Conservation (phyloP, 2,797 vertebrate genomes). For the Meriones psammophilus region DNA sequence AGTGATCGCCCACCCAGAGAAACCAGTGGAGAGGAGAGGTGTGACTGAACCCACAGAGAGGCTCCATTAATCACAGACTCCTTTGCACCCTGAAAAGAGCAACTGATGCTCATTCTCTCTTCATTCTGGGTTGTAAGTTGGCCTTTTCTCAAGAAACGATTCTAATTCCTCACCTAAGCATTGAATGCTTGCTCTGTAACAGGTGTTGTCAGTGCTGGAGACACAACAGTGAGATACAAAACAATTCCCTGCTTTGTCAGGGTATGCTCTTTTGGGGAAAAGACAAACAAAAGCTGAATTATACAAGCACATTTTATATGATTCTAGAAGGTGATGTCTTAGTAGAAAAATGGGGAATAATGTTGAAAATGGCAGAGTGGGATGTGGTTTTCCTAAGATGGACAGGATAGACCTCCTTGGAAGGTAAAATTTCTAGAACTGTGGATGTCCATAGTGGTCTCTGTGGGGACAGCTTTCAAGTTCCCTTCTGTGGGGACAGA, state of each 20-base stretch:
- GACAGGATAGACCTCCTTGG: not conserved
- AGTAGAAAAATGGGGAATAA: not conserved
- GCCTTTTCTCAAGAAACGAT: not conserved
- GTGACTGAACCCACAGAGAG: not conserved
- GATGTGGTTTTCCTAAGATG: not conserved
- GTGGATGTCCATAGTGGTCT: not conserved
- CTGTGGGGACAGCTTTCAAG: not conserved
- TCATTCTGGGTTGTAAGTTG: not conserved
- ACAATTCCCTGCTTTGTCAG: not conserved
- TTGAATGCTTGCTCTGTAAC: not conserved
- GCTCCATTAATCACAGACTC: not conserved
- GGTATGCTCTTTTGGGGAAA: not conserved
- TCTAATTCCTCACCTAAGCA: not conserved
- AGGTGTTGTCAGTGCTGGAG: not conserved
- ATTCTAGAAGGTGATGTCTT: not conserved
- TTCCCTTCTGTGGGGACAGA: not conserved
- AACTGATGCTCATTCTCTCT: not conserved
- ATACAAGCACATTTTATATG: not conserved
- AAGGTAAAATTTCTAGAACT: not conserved
- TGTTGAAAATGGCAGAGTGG: not conserved
- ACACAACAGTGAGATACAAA: not conserved
- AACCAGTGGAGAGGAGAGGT: not conserved
- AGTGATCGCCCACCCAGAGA: not conserved
- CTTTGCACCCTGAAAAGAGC: not conserved
- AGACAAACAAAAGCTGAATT: not conserved